phyloP scores from a whole-genome alignment of 2,797 vertebrate genomes.

The Diceros bicornis region DNA sequence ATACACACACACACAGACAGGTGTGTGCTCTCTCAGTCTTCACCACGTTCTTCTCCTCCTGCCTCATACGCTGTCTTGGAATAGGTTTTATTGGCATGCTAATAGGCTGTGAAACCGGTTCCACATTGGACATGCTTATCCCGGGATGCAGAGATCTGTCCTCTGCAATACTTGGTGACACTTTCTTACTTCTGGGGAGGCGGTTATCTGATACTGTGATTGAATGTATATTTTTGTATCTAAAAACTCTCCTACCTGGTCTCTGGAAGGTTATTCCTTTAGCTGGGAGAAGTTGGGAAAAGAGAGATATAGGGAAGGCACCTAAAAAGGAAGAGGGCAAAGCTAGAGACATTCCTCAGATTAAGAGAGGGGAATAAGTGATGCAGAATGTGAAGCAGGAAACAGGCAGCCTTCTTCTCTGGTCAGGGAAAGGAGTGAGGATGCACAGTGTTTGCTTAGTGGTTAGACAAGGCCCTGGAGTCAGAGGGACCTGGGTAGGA shows the following conservation, averaged over 20 bases:
- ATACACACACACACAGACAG: no score
- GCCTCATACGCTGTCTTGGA: not conserved
- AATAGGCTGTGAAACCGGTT: not conserved
- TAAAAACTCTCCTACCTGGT: constrained; percentile 13
- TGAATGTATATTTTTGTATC: not conserved
- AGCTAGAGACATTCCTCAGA: not conserved
- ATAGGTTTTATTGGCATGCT: not conserved
- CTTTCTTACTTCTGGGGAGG: not conserved
- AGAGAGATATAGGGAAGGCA: not conserved
- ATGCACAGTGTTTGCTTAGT: not conserved
- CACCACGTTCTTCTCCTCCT: not conserved
- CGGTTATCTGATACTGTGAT: not conserved
- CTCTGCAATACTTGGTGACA: not conserved
- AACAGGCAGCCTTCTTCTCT: not conserved
- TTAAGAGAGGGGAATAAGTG: not conserved
- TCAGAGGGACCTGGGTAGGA: not conserved
- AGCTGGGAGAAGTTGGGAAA: not conserved
- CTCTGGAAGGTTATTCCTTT: not conserved
- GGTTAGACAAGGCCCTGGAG: not conserved
- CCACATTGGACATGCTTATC: not conserved
- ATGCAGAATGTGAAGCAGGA: not conserved
- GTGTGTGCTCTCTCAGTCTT: no score
- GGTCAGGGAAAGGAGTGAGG: no score
- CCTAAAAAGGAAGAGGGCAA: not conserved
- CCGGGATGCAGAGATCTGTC: not conserved